Base-by-base conservation (phyloP, 1,140 invertebrate species). In the Caenorhabditis latens region DNA sequence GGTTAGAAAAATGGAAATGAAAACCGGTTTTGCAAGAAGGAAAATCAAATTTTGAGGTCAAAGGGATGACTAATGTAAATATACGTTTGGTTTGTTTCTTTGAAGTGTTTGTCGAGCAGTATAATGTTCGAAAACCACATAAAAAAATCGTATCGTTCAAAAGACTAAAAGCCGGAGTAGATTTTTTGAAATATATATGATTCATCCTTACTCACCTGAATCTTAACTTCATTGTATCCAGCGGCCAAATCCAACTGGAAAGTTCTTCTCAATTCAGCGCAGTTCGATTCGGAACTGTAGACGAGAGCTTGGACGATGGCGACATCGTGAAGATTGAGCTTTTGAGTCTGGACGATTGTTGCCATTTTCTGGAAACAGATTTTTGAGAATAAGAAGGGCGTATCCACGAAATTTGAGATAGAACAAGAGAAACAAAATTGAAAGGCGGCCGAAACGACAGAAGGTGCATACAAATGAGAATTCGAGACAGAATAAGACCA, bases 281-380 rank as follows among this genome's bases (percentile, higher is more conserved):
- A 79, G n/a, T 79, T 79, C 19, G 71, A 79, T 13, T 79, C 46
- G 46, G 71, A 79, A 19, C 46, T 79, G 71, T 79, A 79, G 71
- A 79, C 46, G 46, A 79, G 71, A 0, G 71, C 71, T 21, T 79
- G 71, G 21, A 43, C 71, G 71, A 79, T 79, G 19, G 46, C 71
- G 46, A 79, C 71, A 14, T 79, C 71, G n/a, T 79, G 71, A n/a
- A 79, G 71, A 40, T 48, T 79, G 43, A 79, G 71, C 11, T 79
- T 79, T 46, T 79, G 71, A n/a, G 71, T 53, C 53, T 79, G 46
- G 9, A 50, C 71, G 21, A 79, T 79, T 3, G 43, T 21, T 5
- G 46, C 71, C 71, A 79, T 79, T 79, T 43, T 79, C 14, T 24
- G 13, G 19, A 50, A 50, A 16, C 5, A 43, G 11, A 40, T 65